These are phyloP conservation scores for Netta rufina DNA, from an alignment of 2,797 vertebrate species.

Conservation along the genomic window DNA sequence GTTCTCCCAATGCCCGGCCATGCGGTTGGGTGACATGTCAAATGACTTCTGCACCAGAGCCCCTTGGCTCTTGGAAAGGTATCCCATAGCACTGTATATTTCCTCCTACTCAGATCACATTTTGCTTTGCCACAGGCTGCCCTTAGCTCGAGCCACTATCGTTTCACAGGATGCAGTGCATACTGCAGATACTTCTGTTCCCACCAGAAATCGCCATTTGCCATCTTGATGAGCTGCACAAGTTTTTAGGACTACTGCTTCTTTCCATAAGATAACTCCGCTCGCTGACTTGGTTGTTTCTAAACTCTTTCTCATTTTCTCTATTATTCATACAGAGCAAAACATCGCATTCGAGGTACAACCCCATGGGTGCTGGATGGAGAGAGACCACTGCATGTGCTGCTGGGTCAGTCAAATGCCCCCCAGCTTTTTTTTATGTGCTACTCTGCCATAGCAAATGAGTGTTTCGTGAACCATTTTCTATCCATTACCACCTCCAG, in stretches of 20 bases:
- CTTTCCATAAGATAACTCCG: background rate
- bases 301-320: background rate
- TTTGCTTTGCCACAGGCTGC: background rate
- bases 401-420: background rate
- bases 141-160: background rate
- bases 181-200: background rate
- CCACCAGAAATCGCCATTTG: background rate
- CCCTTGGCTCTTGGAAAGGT: background rate
- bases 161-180: background rate
- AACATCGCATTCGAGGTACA: background rate
- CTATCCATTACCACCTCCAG: background rate
- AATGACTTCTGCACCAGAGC: background rate
- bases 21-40: rapidly evolving
- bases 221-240: background rate
- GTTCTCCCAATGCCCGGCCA: background rate
- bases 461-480: background rate
- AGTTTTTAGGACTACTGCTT: background rate
- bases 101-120: background rate
- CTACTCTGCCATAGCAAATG: background rate
- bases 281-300: background rate
- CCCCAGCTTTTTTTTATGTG: background rate
- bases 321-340: background rate
- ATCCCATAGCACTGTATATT: background rate
- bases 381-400: background rate
- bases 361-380: background rate